Evolutionary conservation across 2,888 invertebrate species (phyloP), one percentile per base, ranked within the genome.

Genomic region (Strigamia crassipes): DNA sequence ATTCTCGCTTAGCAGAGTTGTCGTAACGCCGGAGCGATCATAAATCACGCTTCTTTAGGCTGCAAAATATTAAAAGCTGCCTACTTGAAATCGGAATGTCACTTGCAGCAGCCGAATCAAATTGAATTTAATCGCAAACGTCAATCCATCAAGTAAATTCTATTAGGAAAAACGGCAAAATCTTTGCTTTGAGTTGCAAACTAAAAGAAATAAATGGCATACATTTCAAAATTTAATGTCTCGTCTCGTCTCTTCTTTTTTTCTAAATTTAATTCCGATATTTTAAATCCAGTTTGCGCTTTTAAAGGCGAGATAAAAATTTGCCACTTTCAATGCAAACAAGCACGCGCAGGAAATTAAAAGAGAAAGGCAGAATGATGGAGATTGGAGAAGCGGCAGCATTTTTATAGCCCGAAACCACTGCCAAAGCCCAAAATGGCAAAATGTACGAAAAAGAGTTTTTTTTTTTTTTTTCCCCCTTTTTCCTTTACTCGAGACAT

Each of bases 81-180:
- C 61, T 61, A 23, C 61, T 61, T 21, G 21, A 61, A 61, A 61
- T n/a, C 61, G 61, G 61, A 61, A 15, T 61, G 61, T 61, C 61
- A 61, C 61, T 61, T 21, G 61, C 61, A 61, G 61, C 61, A 61
- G 61, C 18, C 61, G 61, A 61, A 61, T 61, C 61, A 61, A 61
- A 61, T 1, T 1, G 61, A 61, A 61, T 61, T 61, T 61, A 61
- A 61, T 61, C 61, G 61, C 21, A 61, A 61, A 61, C 61, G 61
- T 61, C 61, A 61, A 61, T 61, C 61, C 61, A 61, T 61, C 61
- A 61, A 61, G 12, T 61, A 61, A 61, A 61, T 61, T 61, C 61
- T 61, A 23, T 61, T 61, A 61, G n/a, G n/a, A 61, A 61, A 61
- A 61, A 18, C 18, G 23, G 18, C 61, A 61, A 18, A 56, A 5